These are phyloP conservation scores for Agriopis leucophaearia DNA, from an alignment of 2,888 invertebrate species.

Conservation along the genomic window DNA sequence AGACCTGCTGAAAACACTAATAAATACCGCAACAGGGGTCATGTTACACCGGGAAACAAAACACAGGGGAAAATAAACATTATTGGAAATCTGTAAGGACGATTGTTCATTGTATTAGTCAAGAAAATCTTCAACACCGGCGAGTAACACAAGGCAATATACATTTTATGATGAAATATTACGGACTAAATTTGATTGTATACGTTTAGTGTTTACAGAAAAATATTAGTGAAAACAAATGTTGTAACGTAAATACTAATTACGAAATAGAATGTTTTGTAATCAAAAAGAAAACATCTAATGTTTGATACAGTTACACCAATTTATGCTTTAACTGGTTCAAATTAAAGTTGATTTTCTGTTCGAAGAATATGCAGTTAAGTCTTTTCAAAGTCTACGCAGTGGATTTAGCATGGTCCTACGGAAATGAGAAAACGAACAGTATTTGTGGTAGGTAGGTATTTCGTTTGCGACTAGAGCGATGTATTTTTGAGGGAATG, in stretches of 20 bases:
- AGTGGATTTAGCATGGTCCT: slow-evolving; percentile 42
- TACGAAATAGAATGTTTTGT: slow-evolving; percentile 41
- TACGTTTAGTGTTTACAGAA: slow-evolving; percentile 24
- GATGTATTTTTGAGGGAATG: slow-evolving; percentile 9
- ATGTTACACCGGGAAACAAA: slow-evolving; percentile 9
- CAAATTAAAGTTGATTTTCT: slow-evolving; percentile 27
- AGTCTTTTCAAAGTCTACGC: slow-evolving; percentile 38
- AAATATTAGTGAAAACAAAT: slow-evolving; percentile 32
- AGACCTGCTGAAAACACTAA: slow-evolving; percentile 39
- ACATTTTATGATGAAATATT: slow-evolving; percentile 23
- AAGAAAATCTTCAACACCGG: not conserved
- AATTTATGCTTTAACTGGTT: slow-evolving; percentile 8
- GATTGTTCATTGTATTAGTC: slow-evolving; percentile 10
- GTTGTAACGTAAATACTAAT: slow-evolving; percentile 40
- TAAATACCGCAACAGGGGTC: slow-evolving; percentile 17
- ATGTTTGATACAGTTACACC: not conserved
- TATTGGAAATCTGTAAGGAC: slow-evolving; percentile 16
- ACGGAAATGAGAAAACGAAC: slow-evolving; percentile 33
- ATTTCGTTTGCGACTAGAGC: slow-evolving; percentile 23
- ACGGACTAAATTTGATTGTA: slow-evolving; percentile 15
- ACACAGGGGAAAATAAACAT: slow-evolving; percentile 34
- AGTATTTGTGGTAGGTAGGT: slow-evolving; percentile 7
- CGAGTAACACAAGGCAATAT: not conserved
- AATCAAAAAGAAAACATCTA: slow-evolving; percentile 12
- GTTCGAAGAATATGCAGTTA: slow-evolving; percentile 10